phyloP scores from a whole-genome alignment of 2,113 vertebrate genomes.

The Indicator maculatus region DNA sequence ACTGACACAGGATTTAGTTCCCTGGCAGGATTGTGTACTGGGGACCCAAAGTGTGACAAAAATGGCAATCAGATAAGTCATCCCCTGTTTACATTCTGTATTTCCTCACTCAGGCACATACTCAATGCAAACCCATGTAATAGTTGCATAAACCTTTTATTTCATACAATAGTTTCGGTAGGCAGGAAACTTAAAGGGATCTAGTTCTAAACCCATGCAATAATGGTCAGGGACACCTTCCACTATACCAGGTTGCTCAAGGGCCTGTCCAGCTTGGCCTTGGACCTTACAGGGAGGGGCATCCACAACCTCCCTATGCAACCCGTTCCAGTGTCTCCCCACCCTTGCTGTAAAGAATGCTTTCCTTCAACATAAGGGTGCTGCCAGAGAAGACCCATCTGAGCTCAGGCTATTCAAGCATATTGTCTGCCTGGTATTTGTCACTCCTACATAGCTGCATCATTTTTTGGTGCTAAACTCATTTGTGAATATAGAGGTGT shows the following conservation, averaged over 20 bases:
- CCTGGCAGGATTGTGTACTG: accelerated
- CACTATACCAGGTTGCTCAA: too few relatives aligned
- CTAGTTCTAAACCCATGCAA: too few relatives aligned
- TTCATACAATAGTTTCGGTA: too few relatives aligned
- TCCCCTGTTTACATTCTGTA: background rate
- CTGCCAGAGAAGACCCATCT: background rate
- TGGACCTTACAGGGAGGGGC: too few relatives aligned
- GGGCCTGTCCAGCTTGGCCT: too few relatives aligned
- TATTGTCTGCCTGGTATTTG: conserved; percentile 8
- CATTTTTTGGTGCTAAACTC: conserved; percentile 12
- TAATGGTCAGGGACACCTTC: too few relatives aligned
- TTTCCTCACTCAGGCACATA: background rate
- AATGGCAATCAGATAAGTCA: background rate
- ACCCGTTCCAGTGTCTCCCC: too few relatives aligned
- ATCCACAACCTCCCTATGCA: too few relatives aligned
- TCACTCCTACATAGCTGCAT: conserved; percentile 23
- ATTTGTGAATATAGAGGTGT: conserved; percentile 12
- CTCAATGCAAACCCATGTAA: background rate
- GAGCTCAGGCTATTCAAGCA: background rate
- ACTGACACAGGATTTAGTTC: background rate
- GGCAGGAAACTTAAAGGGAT: too few relatives aligned
- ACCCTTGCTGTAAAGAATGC: accelerated
- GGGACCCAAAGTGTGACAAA: background rate
- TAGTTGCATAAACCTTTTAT: background rate
- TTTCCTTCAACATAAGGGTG: background rate